A percentile compares a stretch with the other conserved stretches of the same genome.
These are phyloP conservation scores for Zaprionus nigranus DNA, from an alignment of 1,140 invertebrate species.

Conservation along the genomic window DNA sequence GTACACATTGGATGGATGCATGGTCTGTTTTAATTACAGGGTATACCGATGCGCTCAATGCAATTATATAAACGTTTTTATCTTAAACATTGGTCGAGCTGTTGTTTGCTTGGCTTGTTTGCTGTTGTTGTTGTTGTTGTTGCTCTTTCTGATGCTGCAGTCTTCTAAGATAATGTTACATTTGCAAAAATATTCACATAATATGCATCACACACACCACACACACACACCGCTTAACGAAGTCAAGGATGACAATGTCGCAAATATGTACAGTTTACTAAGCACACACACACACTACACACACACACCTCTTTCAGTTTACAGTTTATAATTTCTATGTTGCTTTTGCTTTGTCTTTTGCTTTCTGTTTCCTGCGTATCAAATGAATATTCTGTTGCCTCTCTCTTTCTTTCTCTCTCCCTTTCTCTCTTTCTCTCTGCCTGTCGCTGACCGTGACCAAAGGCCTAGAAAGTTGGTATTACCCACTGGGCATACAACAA, in stretches of 20 bases:
- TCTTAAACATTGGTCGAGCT: slow-evolving; percentile 27
- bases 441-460: slow-evolving; percentile 71
- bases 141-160: slow-evolving; percentile 23
- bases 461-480: slow-evolving; percentile 69
- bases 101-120: slow-evolving; percentile 29
- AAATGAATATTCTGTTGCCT: slow-evolving; percentile 31
- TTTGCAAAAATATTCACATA: slow-evolving; percentile 26
- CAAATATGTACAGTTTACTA: slow-evolving; percentile 43
- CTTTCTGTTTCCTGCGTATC: slow-evolving; percentile 45
- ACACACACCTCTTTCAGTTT: slow-evolving; percentile 38
- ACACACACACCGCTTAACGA: slow-evolving; percentile 61
- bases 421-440: background rate
- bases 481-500: slow-evolving; percentile 29
- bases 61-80: slow-evolving; percentile 33
- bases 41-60: background rate
- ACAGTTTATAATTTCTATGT: slow-evolving; percentile 73
- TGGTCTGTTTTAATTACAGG: background rate
- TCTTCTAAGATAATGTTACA: slow-evolving; percentile 41
- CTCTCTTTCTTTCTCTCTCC: background rate
- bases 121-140: slow-evolving; percentile 18
- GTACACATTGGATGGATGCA: background rate
- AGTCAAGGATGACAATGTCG: slow-evolving; percentile 80
- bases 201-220: slow-evolving; percentile 13
- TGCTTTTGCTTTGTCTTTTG: slow-evolving; percentile 49
- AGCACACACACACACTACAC: slow-evolving; percentile 15